phyloP scores from a whole-genome alignment of 2,888 invertebrate genomes.

The Chironomus riparius region DNA sequence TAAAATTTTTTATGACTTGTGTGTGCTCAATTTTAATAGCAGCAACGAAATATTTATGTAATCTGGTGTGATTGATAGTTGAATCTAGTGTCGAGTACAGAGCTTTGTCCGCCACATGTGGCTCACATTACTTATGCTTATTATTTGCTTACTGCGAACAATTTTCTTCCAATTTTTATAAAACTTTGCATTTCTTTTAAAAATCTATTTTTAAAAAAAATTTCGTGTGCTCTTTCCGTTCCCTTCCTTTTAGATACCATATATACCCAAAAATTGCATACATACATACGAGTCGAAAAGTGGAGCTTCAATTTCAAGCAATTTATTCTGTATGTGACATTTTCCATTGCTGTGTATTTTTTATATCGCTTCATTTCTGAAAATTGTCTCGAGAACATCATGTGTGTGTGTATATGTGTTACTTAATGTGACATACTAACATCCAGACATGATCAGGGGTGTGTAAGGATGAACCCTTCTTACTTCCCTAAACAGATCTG shows the following conservation, averaged over 20 bases:
- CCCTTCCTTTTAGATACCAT: neutral
- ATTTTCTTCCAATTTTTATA: neutral
- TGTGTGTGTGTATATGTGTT: neutral
- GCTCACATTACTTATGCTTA: too few relatives aligned
- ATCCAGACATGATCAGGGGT: too few relatives aligned
- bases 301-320: slow-evolving; percentile 21
- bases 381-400: neutral
- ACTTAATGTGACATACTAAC: neutral
- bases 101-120: too few relatives aligned
- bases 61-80: too few relatives aligned
- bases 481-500: too few relatives aligned
- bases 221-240: neutral
- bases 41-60: too few relatives aligned
- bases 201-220: too few relatives aligned
- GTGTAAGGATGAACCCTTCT: too few relatives aligned
- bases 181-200: too few relatives aligned
- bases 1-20: too few relatives aligned
- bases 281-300: neutral
- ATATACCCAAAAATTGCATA: neutral
- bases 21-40: too few relatives aligned
- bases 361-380: neutral
- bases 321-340: slow-evolving; percentile 25
- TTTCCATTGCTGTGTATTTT: slow-evolving; percentile 6
- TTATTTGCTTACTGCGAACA: neutral
- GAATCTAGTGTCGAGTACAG: too few relatives aligned